Percentiles rank a stretch among this genome's conserved stretches.
These are phyloP conservation scores for Linnaemya tessellans DNA, from an alignment of 2,888 invertebrate species.

Conservation along the genomic window DNA sequence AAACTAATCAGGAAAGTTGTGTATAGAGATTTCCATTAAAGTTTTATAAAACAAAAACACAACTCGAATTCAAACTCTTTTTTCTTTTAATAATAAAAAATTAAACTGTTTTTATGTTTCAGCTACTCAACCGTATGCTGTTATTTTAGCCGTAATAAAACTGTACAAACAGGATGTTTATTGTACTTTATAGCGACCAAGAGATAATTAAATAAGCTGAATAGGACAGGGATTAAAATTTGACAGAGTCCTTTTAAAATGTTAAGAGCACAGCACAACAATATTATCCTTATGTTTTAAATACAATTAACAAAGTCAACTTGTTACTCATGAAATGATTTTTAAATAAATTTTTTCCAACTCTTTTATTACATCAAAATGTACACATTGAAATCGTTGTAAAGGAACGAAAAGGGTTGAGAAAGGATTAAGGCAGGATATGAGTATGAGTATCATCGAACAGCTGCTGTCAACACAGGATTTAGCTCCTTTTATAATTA, in stretches of 20 bases:
- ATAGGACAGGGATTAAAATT: conserved; percentile 30
- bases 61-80: background rate
- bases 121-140: conserved; percentile 35
- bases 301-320: conserved; percentile 69
- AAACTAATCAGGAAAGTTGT: conserved; percentile 16
- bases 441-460: conserved; percentile 49
- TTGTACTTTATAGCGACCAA: conserved; percentile 40
- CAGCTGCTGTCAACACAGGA: conserved; percentile 66
- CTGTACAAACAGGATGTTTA: conserved; percentile 38
- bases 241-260: conserved; percentile 28
- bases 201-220: conserved; percentile 45
- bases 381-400: conserved; percentile 27
- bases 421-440: conserved; percentile 32
- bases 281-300: conserved; percentile 42
- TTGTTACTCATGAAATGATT: conserved; percentile 67
- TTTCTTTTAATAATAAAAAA: background rate
- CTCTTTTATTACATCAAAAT: background rate
- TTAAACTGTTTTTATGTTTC: background rate
- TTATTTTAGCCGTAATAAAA: conserved; percentile 17
- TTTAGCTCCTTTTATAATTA: conserved; percentile 46
- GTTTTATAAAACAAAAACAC: background rate
- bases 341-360: conserved; percentile 29
- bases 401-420: conserved; percentile 43
- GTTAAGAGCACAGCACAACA: conserved; percentile 10
- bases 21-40: background rate